These are phyloP conservation scores for Abramis brama DNA, from an alignment of 2,113 vertebrate genomes.

Conservation along the genomic window DNA sequence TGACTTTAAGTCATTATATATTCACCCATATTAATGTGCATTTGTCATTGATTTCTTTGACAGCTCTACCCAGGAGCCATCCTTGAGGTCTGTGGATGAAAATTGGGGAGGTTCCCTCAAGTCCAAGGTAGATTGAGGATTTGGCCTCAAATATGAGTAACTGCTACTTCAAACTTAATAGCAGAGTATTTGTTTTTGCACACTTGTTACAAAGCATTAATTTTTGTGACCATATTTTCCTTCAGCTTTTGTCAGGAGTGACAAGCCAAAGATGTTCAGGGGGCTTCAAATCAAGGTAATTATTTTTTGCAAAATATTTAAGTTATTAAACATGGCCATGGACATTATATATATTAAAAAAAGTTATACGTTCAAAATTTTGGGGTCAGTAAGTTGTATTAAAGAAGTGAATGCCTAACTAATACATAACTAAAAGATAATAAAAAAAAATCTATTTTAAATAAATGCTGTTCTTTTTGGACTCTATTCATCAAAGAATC, in stretches of 20 bases:
- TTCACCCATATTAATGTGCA: not conserved
- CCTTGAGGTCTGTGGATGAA: conserved; percentile 99
- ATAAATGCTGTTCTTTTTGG: not conserved
- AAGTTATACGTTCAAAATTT: not conserved
- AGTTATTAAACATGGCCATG: not conserved
- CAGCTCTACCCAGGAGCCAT: conserved; percentile 96
- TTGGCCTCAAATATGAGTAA: not conserved
- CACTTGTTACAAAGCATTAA: not conserved
- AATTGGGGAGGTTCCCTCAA: conserved; percentile 99
- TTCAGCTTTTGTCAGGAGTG: conserved; percentile 97
- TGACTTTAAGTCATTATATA: not conserved
- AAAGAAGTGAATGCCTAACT: not conserved
- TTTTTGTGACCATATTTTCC: conserved; percentile 51
- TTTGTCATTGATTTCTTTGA: conserved; percentile 37
- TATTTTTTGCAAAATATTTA: not conserved
- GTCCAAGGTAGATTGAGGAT: conserved; percentile 87
- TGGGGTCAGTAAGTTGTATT: not conserved
- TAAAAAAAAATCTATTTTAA: too few species aligned
- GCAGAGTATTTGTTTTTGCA: not conserved
- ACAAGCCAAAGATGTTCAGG: conserved; percentile 97
- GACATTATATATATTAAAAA: not conserved
- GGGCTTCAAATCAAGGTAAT: conserved; percentile 97
- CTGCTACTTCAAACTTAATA: not conserved
- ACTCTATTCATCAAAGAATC: too few species aligned
- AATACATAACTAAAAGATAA: too few species aligned